phyloP scores from a whole-genome alignment of 2,113 vertebrate genomes.

The Scomber scombrus region DNA sequence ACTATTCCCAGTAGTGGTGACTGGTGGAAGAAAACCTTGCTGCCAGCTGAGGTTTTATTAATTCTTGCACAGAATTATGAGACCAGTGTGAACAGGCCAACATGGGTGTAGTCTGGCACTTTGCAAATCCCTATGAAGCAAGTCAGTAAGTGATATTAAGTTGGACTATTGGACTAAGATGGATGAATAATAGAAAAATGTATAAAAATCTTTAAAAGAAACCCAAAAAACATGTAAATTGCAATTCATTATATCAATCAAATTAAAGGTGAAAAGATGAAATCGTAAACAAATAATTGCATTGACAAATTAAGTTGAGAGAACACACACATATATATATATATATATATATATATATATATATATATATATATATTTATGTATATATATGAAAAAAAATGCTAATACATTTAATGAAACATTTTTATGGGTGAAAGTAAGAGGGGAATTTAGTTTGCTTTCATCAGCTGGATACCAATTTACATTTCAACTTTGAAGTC shows the following conservation, averaged over 20 bases:
- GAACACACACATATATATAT: too few species aligned
- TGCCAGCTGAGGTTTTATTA: slow-evolving; percentile 43
- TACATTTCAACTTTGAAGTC: not conserved
- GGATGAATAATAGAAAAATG: not conserved
- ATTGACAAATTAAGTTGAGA: not conserved
- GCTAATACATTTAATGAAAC: too few species aligned
- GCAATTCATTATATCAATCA: not conserved
- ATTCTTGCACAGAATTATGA: slow-evolving; percentile 37
- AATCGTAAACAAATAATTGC: not conserved
- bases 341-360: too few species aligned
- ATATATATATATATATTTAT: too few species aligned
- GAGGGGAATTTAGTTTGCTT: too few species aligned
- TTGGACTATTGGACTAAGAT: not conserved
- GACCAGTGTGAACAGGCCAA: not conserved
- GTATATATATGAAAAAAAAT: too few species aligned
- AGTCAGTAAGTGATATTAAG: slow-evolving; percentile 1
- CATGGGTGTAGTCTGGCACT: not conserved
- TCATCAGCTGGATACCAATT: too few species aligned
- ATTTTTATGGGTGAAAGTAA: too few species aligned
- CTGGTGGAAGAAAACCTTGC: slow-evolving; percentile 38
- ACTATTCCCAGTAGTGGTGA: slow-evolving; percentile 40
- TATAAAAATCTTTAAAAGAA: not conserved
- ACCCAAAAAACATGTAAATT: not conserved
- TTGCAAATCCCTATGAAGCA: not conserved
- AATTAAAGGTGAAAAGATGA: not conserved